Evolutionary conservation across 2,797 vertebrate genomes (phyloP).

Genomic region (Tenualosa thibaudeaui): DNA sequence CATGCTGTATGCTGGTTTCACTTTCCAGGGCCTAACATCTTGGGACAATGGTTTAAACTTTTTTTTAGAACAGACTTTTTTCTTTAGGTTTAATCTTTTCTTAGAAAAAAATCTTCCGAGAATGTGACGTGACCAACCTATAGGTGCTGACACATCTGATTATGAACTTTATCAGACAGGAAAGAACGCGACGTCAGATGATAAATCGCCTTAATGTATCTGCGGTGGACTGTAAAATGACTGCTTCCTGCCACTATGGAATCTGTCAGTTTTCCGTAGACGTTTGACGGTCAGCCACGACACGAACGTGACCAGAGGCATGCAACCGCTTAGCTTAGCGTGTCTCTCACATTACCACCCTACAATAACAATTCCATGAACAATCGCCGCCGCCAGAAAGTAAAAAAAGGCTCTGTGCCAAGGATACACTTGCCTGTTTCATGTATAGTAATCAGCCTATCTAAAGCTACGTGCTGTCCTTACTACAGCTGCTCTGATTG

Average conservation of each 20-base stretch:
- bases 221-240: background rate
- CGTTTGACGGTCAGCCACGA: background rate
- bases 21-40: too few species aligned
- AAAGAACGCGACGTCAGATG: background rate
- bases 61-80: too few species aligned
- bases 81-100: too few species aligned
- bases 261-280: background rate
- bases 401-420: slow-evolving; percentile 38
- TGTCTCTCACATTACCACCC: background rate
- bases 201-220: background rate
- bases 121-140: background rate
- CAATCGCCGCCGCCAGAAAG: background rate
- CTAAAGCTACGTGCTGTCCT: background rate
- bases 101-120: too few species aligned
- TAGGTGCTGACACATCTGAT: background rate
- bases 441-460: slow-evolving; percentile 13
- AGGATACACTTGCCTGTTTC: slow-evolving; percentile 36
- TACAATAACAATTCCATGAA: background rate
- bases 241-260: background rate
- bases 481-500: background rate
- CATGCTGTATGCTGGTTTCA: too few species aligned
- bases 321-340: background rate
- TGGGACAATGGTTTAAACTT: too few species aligned
- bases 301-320: background rate
- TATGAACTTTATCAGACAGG: background rate